Evolutionary conservation across 2,113 vertebrate genomes (phyloP), one percentile per base, ranked within the genome.

Genomic region (Piliocolobus tephrosceles): DNA sequence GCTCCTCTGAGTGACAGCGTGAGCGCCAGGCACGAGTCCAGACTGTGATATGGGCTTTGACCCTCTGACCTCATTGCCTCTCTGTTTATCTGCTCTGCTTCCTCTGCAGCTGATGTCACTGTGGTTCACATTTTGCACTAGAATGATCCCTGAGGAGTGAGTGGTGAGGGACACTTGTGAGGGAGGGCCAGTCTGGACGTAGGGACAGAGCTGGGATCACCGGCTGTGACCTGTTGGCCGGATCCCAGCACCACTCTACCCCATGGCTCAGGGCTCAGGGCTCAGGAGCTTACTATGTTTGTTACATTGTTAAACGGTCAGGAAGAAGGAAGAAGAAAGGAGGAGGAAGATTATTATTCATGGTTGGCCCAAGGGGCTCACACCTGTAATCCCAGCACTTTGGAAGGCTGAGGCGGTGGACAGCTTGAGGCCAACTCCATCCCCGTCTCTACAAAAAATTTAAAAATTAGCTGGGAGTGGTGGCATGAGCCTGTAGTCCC

Each of bases 201-300:
- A 55, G 52, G 38, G 38, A 13, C 25, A 27, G 32, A 66, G n/a
- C 32, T 9, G n/a, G 27, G 22, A 45, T 57, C 23, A 11, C 50
- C 1, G 1, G 47, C 32, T 80, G 22, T 14, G 18, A 4, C 64
- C 23, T 47, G 10, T 0, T 1, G 3, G 1, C 50, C 0, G 0
- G 22, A 64, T 43, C 18, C 64, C 47, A 45, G 43, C 6, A 9
- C 16, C 2, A 1, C 30, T 55, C 50, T 22, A 20, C 58, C 13
- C 16, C 20, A 0, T 1, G 18, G 35, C 80, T 47, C 50, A 5
- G n/a, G 52, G 43, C 43, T 45, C 73, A 45, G n/a, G 52, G 43
- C 43, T 45, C 75, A 47, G 16, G 8, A 81, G 72, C 81, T 88
- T 43, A 30, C 43, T 83, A 47, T 23, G 64, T 52, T 22, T 40